Evolutionary conservation across 2,113 vertebrate species (phyloP).

Genomic region (Motacilla tschutschensis): DNA sequence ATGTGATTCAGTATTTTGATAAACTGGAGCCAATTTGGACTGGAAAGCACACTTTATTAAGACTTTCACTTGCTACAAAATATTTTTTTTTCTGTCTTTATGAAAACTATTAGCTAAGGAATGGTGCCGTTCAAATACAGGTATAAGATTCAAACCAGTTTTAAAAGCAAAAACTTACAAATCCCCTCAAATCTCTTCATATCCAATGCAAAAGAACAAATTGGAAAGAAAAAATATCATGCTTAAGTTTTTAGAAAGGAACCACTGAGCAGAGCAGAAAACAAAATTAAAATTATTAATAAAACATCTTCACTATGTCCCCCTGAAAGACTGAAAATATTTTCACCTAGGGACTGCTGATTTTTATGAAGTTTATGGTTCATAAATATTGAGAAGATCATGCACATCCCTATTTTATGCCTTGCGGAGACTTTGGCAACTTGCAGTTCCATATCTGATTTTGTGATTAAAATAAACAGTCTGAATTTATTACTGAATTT

Average conservation of each 20-base stretch:
- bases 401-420: not conserved
- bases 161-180: not conserved
- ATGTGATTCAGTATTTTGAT: not conserved
- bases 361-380: not conserved
- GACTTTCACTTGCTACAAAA: not conserved
- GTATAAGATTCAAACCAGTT: not conserved
- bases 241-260: not conserved
- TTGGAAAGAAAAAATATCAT: not conserved
- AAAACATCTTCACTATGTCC: not conserved
- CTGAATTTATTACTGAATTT: not conserved
- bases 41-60: not conserved
- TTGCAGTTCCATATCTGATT: not conserved
- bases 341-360: not conserved
- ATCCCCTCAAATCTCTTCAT: not conserved
- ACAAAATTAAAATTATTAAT: conserved; percentile 26
- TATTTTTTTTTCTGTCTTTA: not conserved
- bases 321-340: not conserved
- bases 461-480: conserved; percentile 28
- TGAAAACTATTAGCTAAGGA: not conserved
- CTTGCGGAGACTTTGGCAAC: conserved; percentile 3
- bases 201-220: not conserved
- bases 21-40: not conserved
- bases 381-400: conserved; percentile 41
- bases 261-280: not conserved
- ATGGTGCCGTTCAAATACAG: not conserved